These are phyloP conservation scores for Solea senegalensis DNA, from an alignment of 2,113 vertebrate species.

Conservation along the genomic window DNA sequence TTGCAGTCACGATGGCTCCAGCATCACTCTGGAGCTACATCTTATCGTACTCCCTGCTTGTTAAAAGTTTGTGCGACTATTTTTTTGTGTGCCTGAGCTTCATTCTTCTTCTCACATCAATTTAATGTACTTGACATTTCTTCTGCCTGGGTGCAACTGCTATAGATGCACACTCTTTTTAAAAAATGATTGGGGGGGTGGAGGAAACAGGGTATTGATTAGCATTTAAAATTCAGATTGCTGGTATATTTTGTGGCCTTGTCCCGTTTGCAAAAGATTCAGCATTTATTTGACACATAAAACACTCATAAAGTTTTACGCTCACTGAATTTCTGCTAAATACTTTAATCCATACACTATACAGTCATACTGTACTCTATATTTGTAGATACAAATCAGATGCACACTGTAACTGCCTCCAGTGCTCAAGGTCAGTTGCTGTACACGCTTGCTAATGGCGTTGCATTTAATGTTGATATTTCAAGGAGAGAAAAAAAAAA, in stretches of 20 bases:
- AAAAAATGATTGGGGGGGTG: not conserved
- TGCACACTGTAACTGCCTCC: not conserved
- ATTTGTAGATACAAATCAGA: no score
- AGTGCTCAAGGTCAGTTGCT: not conserved
- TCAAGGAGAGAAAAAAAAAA: slow-evolving; percentile 8
- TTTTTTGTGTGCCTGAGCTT: slow-evolving; percentile 42
- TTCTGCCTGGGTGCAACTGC: slow-evolving; percentile 4
- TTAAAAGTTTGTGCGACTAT: slow-evolving; percentile 62
- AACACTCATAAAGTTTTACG: not conserved
- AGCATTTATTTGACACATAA: not conserved
- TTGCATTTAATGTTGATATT: slow-evolving; percentile 21
- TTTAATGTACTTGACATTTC: slow-evolving; percentile 45
- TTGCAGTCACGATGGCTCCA: slow-evolving; percentile 80
- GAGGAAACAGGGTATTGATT: slow-evolving; percentile 27
- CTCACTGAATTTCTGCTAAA: not conserved
- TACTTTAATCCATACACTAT: no score
- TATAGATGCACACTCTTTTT: slow-evolving; percentile 1
- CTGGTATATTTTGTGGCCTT: slow-evolving; percentile 1
- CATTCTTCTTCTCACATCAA: slow-evolving; percentile 39
- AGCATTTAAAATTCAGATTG: not conserved
- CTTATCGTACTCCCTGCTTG: slow-evolving; percentile 55
- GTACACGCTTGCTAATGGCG: not conserved
- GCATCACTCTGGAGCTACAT: slow-evolving; percentile 72
- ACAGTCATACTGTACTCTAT: no score
- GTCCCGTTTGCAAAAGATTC: not conserved